Conservation (phyloP, 2,888 invertebrate species). For the Neoitamus cyanurus region DNA sequence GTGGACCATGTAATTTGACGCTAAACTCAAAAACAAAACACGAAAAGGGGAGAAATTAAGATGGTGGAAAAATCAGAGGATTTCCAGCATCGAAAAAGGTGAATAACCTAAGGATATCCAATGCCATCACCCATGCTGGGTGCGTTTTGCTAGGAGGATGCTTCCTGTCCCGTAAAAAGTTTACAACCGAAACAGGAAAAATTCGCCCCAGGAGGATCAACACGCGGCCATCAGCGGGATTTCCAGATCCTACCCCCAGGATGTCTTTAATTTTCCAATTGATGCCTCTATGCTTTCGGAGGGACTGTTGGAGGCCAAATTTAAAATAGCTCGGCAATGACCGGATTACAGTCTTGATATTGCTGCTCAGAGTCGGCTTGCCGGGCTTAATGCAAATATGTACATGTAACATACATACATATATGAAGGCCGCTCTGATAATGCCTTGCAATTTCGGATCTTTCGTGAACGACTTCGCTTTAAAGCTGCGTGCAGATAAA, state of each 20-base stretch:
- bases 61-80: not conserved
- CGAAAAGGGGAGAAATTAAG: not conserved
- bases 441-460: not conserved
- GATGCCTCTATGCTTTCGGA: not conserved
- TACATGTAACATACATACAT: no score
- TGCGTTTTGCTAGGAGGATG: not conserved
- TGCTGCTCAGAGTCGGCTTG: not conserved
- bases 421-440: no score
- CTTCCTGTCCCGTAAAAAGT: not conserved
- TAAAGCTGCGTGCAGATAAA: not conserved
- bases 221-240: slow-evolving; percentile 8
- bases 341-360: not conserved
- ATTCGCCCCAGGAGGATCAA: slow-evolving; percentile 8
- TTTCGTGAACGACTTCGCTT: not conserved
- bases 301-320: not conserved
- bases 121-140: not conserved
- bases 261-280: slow-evolving; percentile 1
- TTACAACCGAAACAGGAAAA: not conserved
- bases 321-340: not conserved
- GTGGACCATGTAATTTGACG: slow-evolving; percentile 41
- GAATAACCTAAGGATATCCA: not conserved
- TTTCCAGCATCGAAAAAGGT: slow-evolving; percentile 14
- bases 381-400: not conserved
- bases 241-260: not conserved
- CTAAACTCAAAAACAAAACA: not conserved